Evolutionary conservation across 2,888 invertebrate genomes (phyloP).

Genomic region (Tenodera sinensis): DNA sequence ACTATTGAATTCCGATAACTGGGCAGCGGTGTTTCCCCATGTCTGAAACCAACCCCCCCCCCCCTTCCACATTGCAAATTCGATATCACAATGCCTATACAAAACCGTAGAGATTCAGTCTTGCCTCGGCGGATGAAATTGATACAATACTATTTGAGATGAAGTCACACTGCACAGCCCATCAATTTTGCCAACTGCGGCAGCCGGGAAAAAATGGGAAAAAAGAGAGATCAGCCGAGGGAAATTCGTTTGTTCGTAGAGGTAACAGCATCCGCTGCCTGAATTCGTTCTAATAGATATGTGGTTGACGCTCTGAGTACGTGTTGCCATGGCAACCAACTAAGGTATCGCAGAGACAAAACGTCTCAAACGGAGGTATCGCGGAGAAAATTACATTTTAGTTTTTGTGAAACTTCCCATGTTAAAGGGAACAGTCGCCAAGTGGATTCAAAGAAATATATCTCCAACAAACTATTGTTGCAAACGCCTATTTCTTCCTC

Average conservation of each 20-base stretch:
- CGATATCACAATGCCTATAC: slow-evolving; percentile 22
- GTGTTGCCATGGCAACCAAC: too few relatives aligned
- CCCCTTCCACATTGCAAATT: slow-evolving; percentile 2
- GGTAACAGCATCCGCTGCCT: background rate
- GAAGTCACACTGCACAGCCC: background rate
- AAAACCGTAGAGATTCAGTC: slow-evolving; percentile 1
- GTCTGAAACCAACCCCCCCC: background rate
- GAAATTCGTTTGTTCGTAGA: background rate
- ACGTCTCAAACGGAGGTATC: too few relatives aligned
- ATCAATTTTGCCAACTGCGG: background rate
- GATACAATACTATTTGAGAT: background rate
- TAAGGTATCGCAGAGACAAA: too few relatives aligned
- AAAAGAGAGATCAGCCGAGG: background rate
- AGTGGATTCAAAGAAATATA: too few relatives aligned
- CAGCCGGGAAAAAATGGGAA: background rate
- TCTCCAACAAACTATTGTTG: too few relatives aligned
- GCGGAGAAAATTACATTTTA: too few relatives aligned
- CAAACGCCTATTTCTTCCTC: too few relatives aligned
- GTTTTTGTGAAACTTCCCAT: too few relatives aligned
- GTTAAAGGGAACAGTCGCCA: too few relatives aligned
- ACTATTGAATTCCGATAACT: slow-evolving; percentile 13
- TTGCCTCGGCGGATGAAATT: slow-evolving; percentile 1
- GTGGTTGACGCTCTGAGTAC: background rate
- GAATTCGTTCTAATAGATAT: background rate
- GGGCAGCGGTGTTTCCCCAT: background rate